phyloP scores from a whole-genome alignment of 2,113 vertebrate species.

The Dromas ardeola region DNA sequence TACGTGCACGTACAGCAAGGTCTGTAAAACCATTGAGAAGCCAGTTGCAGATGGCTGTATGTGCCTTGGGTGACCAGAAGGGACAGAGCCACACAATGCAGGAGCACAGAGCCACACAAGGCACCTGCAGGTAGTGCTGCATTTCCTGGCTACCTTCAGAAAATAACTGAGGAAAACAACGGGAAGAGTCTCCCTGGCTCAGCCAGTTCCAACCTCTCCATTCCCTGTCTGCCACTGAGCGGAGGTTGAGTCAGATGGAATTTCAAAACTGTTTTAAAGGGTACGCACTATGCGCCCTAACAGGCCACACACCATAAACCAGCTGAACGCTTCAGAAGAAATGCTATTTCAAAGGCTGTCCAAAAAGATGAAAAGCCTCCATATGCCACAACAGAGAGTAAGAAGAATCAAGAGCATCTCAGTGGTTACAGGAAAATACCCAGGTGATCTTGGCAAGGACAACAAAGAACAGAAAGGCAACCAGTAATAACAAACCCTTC shows the following conservation, averaged over 20 bases:
- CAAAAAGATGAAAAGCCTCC: neutral
- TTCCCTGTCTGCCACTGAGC: too few species aligned
- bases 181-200: neutral
- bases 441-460: neutral
- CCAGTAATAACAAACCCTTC: neutral
- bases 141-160: neutral
- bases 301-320: too few species aligned
- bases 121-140: neutral
- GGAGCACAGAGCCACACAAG: neutral
- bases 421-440: neutral
- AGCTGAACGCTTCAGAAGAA: neutral
- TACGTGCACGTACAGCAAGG: too few species aligned
- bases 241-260: neutral
- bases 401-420: neutral
- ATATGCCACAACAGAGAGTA: neutral
- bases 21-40: too few species aligned
- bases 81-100: accelerated
- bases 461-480: neutral
- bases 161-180: neutral
- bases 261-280: neutral
- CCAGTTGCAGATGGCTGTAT: neutral
- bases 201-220: neutral
- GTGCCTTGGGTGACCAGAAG: neutral
- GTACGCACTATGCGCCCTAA: too few species aligned
- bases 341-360: neutral